Evolutionary conservation across 2,888 invertebrate genomes (phyloP), one percentile per base, ranked within the genome.

Genomic region (Lepidocyrtoides sp.): DNA sequence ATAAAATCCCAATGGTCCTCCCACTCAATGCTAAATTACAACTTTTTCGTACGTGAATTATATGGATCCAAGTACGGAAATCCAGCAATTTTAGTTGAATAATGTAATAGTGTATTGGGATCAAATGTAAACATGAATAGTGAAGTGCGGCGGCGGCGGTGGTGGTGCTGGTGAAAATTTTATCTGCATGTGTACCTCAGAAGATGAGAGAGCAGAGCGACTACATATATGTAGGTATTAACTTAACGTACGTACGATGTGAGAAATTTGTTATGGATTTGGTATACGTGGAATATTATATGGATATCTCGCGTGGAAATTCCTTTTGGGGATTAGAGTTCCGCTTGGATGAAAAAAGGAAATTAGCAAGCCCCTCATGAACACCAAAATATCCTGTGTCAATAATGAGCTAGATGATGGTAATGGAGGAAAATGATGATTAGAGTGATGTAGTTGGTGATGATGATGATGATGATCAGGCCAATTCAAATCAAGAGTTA

Each of bases 361-460:
- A 89, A 89, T 89, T 89, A 89, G 89, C 89, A 89, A 89, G 77
- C 89, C 89, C 89, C 89, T 89, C 89, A 89, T 89, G 89, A 89
- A 89, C 89, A 82, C 82, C 75, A 83, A 89, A 83, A 89, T 89
- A 89, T 89, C 89, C 89, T 89, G 89, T 89, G 89, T 89, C 89
- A 84, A 89, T 89, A 89, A 89, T 89, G 89, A 89, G 89, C 89
- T 89, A 77, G 83, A 89, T 89, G 89, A 83, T 83, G 83, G 83
- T 89, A 89, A 89, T 89, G 89, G 89, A 89, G 84, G 89, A 89
- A 89, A 89, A 89, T 89, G 89, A 84, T 89, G 89, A 89, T 89
- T 89, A 89, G 89, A 89, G 89, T 89, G 83, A 89, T 89, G 89
- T 72, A 83, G 89, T 69, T 89, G 81, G 48, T 86, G 60, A 66